These are phyloP conservation scores for Sycophila texana DNA, from an alignment of 2,888 invertebrate genomes.

Conservation along the genomic window DNA sequence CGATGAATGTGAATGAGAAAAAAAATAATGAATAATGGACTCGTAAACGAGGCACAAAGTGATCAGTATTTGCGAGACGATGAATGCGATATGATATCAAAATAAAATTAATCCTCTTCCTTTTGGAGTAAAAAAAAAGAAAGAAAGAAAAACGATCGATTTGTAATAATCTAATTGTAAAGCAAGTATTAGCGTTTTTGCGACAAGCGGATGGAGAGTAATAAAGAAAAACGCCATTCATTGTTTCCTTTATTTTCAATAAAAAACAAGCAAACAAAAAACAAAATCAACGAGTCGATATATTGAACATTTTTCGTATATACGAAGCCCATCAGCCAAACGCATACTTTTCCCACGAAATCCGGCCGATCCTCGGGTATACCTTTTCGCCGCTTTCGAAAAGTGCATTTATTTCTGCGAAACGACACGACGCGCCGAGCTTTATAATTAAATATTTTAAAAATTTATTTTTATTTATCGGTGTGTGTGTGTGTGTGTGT, in stretches of 20 bases:
- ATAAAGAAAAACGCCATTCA: constrained; percentile 26
- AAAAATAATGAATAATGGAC: constrained; percentile 6
- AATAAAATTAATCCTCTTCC: background rate
- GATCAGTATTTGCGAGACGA: constrained; percentile 43
- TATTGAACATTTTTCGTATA: background rate
- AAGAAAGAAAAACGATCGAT: constrained; percentile 14
- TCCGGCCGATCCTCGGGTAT: too few relatives aligned
- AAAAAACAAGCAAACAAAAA: constrained; percentile 48
- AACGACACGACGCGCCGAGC: too few relatives aligned
- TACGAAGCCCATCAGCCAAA: background rate
- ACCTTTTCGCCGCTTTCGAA: too few relatives aligned
- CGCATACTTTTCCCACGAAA: background rate
- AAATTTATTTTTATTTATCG: too few relatives aligned
- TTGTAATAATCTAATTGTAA: constrained; percentile 48
- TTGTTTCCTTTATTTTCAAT: constrained; percentile 56
- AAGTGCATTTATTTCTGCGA: too few relatives aligned
- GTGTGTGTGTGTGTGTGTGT: too few relatives aligned
- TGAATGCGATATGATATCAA: background rate
- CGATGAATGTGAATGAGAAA: background rate
- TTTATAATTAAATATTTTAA: too few relatives aligned
- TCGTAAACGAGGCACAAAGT: constrained; percentile 13
- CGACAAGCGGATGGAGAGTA: constrained; percentile 8
- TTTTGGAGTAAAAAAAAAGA: background rate
- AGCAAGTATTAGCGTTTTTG: constrained; percentile 46
- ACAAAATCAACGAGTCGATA: background rate